Base-by-base conservation (phyloP, 2,113 vertebrate species). In the Saguinus midas region DNA sequence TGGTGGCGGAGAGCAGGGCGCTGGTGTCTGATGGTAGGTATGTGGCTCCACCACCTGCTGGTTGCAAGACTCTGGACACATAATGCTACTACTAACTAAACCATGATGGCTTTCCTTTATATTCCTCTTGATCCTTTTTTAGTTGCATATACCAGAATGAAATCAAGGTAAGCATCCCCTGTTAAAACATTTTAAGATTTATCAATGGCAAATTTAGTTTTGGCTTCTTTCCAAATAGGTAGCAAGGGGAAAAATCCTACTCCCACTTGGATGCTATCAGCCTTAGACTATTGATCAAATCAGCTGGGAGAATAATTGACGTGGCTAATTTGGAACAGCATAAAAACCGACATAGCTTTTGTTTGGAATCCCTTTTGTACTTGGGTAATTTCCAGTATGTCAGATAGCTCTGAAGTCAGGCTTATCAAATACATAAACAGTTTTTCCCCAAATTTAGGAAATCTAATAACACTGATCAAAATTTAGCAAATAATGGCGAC, bases 401-500 rank as follows among this genome's bases (percentile, higher is more conserved):
- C 55, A 93, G 2, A 57, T 52, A 91, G 40, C 16, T 37, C 35
- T 48, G 40, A 6, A 2, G 23, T 81, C 23, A 86, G 48, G 5
- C 7, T 86, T 37, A 37, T 83, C 8, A 17, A 87, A 89, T 10
- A 70, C 35, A 78, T 2, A 40, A 75, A 75, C 12, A 40, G 9
- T 75, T 72, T 88, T 16, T 10, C 48, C 8, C 29, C 21, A 89
- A 21, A 68, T 91, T 91, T 89, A 87, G 90, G 75, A 97, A 92
- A 83, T 57, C 20, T 80, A 80, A 9, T 75, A 29, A 87, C 48
- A 80, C 88, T 94, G 92, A 72, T 66, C 13, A 82, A 94, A 95
- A 79, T 3, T 37, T 78, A 95, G 68, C 32, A 96, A 89, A 48
- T 87, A 73, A 11, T 45, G 27, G 16, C 43, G 3, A 76, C 80